Conservation (phyloP, 2,888 invertebrate species). For the Laspeyria flexula region DNA sequence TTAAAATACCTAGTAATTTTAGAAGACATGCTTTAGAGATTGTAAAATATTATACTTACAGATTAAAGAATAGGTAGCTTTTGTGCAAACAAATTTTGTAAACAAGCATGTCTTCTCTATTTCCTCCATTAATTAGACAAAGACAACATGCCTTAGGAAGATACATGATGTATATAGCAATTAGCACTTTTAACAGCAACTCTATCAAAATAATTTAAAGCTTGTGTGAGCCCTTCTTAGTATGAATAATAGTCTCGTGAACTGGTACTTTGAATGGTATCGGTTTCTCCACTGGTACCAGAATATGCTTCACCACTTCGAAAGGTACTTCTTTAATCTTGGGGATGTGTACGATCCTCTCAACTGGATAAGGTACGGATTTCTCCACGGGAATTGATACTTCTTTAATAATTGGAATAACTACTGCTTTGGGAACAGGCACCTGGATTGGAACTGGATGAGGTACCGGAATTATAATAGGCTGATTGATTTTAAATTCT, state of each 20-base stretch:
- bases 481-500: conserved; percentile 86
- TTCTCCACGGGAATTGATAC: conserved; percentile 90
- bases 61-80: too few species aligned
- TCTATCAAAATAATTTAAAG: conserved; percentile 44
- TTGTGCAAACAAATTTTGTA: too few species aligned
- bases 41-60: too few species aligned
- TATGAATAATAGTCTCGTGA: conserved; percentile 90
- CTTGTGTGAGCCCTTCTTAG: conserved; percentile 86
- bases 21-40: too few species aligned
- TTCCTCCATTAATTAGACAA: too few species aligned
- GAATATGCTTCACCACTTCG: conserved; percentile 88
- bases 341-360: conserved; percentile 88
- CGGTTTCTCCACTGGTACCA: conserved; percentile 89
- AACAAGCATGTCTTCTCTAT: too few species aligned
- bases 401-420: conserved; percentile 89
- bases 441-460: conserved; percentile 90
- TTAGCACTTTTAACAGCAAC: neutral
- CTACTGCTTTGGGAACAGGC: conserved; percentile 89
- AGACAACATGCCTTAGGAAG: too few species aligned
- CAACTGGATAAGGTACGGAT: conserved; percentile 90
- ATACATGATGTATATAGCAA: too few species aligned
- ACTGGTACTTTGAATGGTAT: conserved; percentile 90
- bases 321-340: conserved; percentile 89
- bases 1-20: too few species aligned
- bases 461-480: conserved; percentile 85